phyloP scores from a whole-genome alignment of 1,140 invertebrate genomes.

The Lamellibrachia luymesi region DNA sequence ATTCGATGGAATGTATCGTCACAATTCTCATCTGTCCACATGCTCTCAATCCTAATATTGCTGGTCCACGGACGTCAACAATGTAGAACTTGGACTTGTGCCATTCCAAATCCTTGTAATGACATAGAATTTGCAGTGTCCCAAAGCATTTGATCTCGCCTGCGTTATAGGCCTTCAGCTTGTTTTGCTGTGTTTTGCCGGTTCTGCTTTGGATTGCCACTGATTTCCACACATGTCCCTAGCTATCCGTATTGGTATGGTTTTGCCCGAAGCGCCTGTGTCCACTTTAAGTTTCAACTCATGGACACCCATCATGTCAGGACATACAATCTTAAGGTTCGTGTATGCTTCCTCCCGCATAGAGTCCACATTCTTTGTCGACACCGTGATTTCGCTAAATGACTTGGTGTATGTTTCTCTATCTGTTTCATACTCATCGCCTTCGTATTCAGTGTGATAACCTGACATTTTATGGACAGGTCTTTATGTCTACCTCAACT shows the following conservation, averaged over 20 bases:
- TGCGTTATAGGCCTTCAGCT: neutral
- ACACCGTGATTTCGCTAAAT: neutral
- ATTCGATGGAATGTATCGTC: neutral
- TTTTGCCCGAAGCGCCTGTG: neutral
- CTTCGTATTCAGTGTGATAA: too few relatives aligned
- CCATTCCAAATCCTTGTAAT: neutral
- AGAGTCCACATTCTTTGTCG: neutral
- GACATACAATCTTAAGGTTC: neutral
- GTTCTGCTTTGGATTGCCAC: neutral
- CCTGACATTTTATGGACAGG: neutral
- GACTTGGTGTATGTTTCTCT: constrained; percentile 6
- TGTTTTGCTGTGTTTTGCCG: neutral
- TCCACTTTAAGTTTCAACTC: constrained; percentile 6
- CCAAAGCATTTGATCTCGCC: neutral
- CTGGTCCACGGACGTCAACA: neutral
- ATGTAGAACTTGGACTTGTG: neutral
- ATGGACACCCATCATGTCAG: neutral
- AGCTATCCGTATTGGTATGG: neutral
- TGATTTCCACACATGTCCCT: neutral
- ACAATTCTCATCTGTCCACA: neutral
- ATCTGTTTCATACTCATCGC: neutral
- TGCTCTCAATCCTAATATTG: neutral
- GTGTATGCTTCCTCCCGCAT: too few relatives aligned
- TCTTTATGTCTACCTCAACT: neutral
- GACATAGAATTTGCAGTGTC: neutral